Percentiles rank a stretch among this genome's conserved stretches.
Conservation (phyloP, 2,113 vertebrate species). For the Axis porcinus region DNA sequence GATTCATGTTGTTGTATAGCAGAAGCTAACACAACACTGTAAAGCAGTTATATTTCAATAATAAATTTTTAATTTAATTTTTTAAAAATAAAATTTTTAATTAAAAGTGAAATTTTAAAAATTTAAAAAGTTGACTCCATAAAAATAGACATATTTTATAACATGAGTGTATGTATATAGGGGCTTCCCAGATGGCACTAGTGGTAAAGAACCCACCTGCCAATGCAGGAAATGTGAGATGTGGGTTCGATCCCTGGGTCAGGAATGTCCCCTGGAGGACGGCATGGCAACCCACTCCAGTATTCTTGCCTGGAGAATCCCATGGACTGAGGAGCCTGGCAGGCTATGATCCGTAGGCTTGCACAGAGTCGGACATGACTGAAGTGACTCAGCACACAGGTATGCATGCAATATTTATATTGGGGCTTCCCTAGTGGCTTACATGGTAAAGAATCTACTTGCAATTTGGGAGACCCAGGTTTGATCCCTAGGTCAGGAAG, state of each 20-base stretch:
- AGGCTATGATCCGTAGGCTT: background rate
- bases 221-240: background rate
- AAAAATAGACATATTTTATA: background rate
- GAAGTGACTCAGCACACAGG: background rate
- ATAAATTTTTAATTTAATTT: background rate
- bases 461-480: background rate
- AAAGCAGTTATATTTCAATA: background rate
- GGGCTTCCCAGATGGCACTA: background rate
- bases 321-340: background rate
- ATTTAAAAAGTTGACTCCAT: background rate
- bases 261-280: background rate
- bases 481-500: background rate
- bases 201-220: background rate
- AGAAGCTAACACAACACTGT: background rate
- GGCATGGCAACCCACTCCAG: background rate
- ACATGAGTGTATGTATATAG: background rate
- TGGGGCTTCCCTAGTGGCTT: background rate
- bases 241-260: background rate
- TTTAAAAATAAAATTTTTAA: background rate
- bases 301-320: background rate
- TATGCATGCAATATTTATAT: background rate
- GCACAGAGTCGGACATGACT: fast-evolving
- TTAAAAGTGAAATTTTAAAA: background rate
- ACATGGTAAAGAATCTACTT: background rate
- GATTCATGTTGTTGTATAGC: background rate